Percentiles rank a stretch among this genome's conserved stretches.
These are phyloP conservation scores for Coreius guichenoti DNA, from an alignment of 2,797 vertebrate species.

Conservation along the genomic window DNA sequence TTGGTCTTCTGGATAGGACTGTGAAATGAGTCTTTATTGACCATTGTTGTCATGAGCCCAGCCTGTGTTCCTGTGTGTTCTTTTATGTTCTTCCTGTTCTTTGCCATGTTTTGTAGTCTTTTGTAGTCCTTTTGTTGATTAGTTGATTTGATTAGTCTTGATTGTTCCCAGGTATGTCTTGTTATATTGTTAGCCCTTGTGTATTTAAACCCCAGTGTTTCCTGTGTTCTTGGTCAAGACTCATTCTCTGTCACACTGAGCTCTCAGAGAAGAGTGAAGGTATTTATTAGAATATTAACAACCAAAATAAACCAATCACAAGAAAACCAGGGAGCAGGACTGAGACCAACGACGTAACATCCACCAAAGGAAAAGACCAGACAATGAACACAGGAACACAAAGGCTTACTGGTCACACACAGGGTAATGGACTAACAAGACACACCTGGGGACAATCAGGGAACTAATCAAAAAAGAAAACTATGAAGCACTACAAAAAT, in stretches of 20 bases:
- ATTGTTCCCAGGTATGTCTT: neutral
- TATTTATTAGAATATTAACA: too few relatives aligned
- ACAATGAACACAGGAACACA: neutral
- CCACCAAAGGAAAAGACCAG: neutral
- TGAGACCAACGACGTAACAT: neutral
- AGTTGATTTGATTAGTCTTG: neutral
- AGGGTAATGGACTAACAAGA: neutral
- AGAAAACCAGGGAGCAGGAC: neutral
- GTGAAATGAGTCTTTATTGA: slow-evolving; percentile 7
- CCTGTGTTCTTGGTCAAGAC: too few relatives aligned
- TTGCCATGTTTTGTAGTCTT: neutral
- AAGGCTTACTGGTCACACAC: neutral
- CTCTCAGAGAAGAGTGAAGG: too few relatives aligned
- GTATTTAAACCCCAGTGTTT: too few relatives aligned
- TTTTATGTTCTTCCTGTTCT: neutral
- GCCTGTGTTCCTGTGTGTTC: neutral
- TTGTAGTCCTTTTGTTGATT: neutral
- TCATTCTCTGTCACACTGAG: too few relatives aligned
- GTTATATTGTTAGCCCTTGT: neutral
- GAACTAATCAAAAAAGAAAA: too few relatives aligned
- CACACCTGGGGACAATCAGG: neutral
- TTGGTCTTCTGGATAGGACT: neutral
- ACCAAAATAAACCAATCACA: neutral
- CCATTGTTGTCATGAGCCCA: neutral
- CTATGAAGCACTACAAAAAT: too few relatives aligned